Evolutionary conservation across 2,888 invertebrate genomes (phyloP), one percentile per base, ranked within the genome.

Genomic region (Harmothoe impar): DNA sequence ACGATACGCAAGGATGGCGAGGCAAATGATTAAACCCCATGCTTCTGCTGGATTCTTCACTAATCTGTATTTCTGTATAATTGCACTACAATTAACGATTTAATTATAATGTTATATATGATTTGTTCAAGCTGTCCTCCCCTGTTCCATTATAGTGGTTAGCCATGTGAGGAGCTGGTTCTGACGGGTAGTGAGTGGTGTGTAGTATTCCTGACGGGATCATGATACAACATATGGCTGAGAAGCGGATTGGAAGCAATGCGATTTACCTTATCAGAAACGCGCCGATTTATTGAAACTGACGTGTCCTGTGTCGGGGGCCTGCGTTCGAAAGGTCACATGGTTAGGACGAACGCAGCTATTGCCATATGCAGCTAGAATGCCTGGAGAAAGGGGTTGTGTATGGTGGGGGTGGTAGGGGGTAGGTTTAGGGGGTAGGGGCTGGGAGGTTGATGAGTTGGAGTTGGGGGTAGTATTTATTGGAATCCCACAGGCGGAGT

Each of bases 231-330:
- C 77, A 77, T 77, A 77, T 77, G 77, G 77, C 31, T 5, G 77
- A n/a, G 20, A 25, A 77, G 77, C 31, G 29, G 77, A 77, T 77
- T 29, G 77, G 77, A 77, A 77, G 77, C 77, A 77, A 77, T 77
- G 77, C 77, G 77, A 77, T 25, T 31, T 77, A 77, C 77, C 77
- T 77, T 77, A 77, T 77, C 77, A 77, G 77, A 31, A 31, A 31
- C 29, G 25, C 29, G 77, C 25, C 29, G 29, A 62, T 62, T 62
- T 25, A 77, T 77, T 77, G 77, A 77, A 77, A 31, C n/a, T 77
- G 77, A 77, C 77, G 77, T 77, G 77, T 77, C 77, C 77, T 77
- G 20, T 25, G 31, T 77, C 31, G 77, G 77, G 77, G 25, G 77
- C 77, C 20, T 20, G 20, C n/a, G 23, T 20, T 20, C n/a, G 77